A percentile compares a stretch with the other conserved stretches of the same genome.
phyloP scores from a whole-genome alignment of 64 coral and sea anemone genomes.

The Montipora foliosa region DNA sequence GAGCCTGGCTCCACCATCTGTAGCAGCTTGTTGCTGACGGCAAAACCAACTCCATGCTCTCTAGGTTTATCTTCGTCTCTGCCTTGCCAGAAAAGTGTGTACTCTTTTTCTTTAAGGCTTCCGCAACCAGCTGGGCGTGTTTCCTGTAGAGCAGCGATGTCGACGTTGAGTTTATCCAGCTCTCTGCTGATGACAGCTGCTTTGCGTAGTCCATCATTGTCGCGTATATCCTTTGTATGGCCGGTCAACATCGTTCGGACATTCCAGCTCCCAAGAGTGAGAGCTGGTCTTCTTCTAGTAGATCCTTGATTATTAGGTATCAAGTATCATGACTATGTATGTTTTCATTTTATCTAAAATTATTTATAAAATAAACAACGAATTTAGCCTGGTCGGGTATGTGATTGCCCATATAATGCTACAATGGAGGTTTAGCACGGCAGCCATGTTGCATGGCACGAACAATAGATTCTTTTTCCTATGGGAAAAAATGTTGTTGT shows the following conservation, averaged over 20 bases:
- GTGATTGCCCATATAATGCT: too few species aligned
- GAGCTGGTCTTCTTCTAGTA: constrained; percentile 39
- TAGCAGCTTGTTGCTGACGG: constrained; percentile 19
- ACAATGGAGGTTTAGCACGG: too few species aligned
- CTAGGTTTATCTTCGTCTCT: constrained; percentile 44
- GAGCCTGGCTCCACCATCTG: neutral
- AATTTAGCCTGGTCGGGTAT: neutral
- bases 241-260: constrained; percentile 39
- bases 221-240: neutral
- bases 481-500: too few species aligned
- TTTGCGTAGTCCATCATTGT: constrained; percentile 41
- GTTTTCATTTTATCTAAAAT: too few species aligned
- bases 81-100: constrained; percentile 63
- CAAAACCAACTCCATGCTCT: constrained; percentile 60
- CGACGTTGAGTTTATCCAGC: constrained; percentile 40
- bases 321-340: too few species aligned
- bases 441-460: too few species aligned
- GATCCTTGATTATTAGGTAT: neutral
- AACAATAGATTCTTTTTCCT: too few species aligned
- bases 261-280: constrained; percentile 56
- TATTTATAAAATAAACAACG: neutral
- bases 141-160: constrained; percentile 69
- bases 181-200: constrained; percentile 59
- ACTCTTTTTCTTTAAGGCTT: constrained; percentile 35
- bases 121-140: constrained; percentile 32